phyloP scores from a whole-genome alignment of 2,797 vertebrate species.

The Sebastes glaucus region DNA sequence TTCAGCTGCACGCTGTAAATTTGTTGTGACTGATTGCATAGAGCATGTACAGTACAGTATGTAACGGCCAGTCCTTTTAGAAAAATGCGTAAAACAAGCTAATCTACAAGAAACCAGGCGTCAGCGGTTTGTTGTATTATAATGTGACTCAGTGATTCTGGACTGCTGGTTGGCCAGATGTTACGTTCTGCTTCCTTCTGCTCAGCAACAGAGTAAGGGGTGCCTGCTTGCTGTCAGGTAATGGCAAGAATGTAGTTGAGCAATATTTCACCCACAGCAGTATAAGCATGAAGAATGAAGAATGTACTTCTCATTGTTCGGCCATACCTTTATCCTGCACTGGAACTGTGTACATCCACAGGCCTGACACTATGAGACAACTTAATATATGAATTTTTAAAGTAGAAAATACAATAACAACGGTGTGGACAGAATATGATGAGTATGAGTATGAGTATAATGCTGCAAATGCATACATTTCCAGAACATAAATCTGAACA shows the following conservation, averaged over 20 bases:
- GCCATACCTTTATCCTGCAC: background rate
- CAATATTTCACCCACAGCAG: background rate
- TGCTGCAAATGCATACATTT: background rate
- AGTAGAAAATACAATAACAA: background rate
- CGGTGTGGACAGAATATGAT: background rate
- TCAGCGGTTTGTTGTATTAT: background rate
- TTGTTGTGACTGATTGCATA: background rate
- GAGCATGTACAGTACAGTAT: background rate
- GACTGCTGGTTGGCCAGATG: slow-evolving; percentile 12
- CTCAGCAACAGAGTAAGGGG: background rate
- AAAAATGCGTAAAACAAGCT: background rate
- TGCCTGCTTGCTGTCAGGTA: background rate
- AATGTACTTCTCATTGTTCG: background rate
- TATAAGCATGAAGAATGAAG: background rate
- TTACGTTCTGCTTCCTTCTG: background rate
- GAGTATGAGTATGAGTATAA: background rate
- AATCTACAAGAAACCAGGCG: background rate
- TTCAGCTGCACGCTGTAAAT: background rate
- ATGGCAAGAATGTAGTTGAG: background rate
- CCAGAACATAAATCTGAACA: too few species aligned
- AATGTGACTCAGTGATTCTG: background rate
- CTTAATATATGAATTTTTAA: background rate
- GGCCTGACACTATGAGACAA: background rate
- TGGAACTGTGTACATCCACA: background rate
- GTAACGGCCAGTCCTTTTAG: background rate